Conservation (phyloP, 2,888 invertebrate genomes). For the Caradrina clavipalpis region DNA sequence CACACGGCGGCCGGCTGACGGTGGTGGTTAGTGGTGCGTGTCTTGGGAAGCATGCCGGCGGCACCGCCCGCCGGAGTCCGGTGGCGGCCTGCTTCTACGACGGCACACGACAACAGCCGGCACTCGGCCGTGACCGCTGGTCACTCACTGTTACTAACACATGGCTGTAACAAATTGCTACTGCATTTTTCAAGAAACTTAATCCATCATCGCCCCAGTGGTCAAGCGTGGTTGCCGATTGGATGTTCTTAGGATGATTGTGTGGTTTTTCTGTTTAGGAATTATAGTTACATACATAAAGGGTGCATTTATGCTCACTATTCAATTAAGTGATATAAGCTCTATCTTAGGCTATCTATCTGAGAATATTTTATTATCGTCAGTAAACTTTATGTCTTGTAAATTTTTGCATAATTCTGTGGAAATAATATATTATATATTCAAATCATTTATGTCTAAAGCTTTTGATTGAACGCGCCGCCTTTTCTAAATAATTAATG, state of each 20-base stretch:
- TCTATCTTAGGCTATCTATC: neutral
- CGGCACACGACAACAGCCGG: slow-evolving; percentile 56
- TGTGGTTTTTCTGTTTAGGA: slow-evolving; percentile 30
- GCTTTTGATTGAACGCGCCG: too few relatives aligned
- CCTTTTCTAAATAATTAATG: too few relatives aligned
- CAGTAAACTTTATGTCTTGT: neutral
- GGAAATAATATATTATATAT: neutral
- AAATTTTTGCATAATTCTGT: neutral
- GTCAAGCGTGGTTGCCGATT: slow-evolving; percentile 1
- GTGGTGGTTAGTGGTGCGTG: slow-evolving; percentile 78
- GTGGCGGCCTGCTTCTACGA: slow-evolving; percentile 46
- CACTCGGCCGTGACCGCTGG: slow-evolving; percentile 62
- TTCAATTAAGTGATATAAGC: neutral
- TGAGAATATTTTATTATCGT: neutral
- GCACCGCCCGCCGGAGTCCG: slow-evolving; percentile 56
- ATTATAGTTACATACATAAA: slow-evolving; percentile 16
- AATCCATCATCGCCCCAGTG: slow-evolving; percentile 12
- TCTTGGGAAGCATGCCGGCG: slow-evolving; percentile 79
- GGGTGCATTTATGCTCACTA: neutral
- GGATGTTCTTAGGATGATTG: neutral
- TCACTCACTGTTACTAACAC: slow-evolving; percentile 32
- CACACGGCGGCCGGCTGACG: slow-evolving; percentile 67
- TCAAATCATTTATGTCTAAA: neutral
- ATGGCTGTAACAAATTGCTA: slow-evolving; percentile 30
- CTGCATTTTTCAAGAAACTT: slow-evolving; percentile 18